Evolutionary conservation across 2,113 vertebrate genomes (phyloP).

Genomic region (Heterocephalus glaber): DNA sequence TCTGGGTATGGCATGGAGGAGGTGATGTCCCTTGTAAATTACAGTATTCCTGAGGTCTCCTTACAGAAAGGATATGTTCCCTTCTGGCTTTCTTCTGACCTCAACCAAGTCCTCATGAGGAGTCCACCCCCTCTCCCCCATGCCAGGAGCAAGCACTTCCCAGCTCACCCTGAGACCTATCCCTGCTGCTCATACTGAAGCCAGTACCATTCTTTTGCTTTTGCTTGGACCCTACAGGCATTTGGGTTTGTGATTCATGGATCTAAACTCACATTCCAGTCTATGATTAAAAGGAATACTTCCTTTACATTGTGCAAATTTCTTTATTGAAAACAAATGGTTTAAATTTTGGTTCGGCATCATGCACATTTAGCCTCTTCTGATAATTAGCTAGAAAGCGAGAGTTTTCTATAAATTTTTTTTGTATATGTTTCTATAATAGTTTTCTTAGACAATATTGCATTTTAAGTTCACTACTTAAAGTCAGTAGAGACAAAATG

Average conservation of each 20-base stretch:
- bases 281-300: background rate
- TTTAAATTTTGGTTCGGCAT: background rate
- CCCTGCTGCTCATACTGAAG: background rate
- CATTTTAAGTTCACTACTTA: background rate
- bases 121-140: background rate
- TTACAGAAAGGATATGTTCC: background rate
- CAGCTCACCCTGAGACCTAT: background rate
- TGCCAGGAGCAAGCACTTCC: background rate
- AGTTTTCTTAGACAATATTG: background rate
- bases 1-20: background rate
- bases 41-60: background rate
- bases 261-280: background rate
- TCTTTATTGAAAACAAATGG: background rate
- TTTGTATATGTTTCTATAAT: background rate
- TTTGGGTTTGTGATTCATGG: background rate
- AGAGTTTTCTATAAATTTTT: background rate
- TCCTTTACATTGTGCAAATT: background rate
- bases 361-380: background rate
- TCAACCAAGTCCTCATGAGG: rapidly evolving
- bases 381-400: background rate
- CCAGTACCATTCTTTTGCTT: background rate
- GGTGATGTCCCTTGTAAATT: background rate
- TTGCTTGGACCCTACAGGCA: background rate
- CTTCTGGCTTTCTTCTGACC: background rate
- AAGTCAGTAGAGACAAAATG: background rate